Percentiles rank a stretch among this genome's conserved stretches.
Conservation (phyloP, 1,140 invertebrate species). For the Apis mellifera region Amel_HAv3.1 CM009937.2:269501-270000, state of each 20-base stretch:
- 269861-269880: too few species aligned
- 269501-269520: background rate
- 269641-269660: too few species aligned
- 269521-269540: constrained; percentile 17
- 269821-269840: background rate
- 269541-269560: background rate
- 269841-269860: background rate
- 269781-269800: too few species aligned
- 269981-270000: background rate
- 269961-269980: background rate
- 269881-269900: background rate
- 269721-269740: too few species aligned
- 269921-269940: too few species aligned
- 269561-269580: background rate
- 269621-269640: too few species aligned
- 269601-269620: background rate
- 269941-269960: constrained; percentile 1
- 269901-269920: too few species aligned
- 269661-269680: too few species aligned
- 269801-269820: background rate
- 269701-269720: too few species aligned
- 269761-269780: too few species aligned
- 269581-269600: background rate
- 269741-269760: too few species aligned
- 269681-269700: too few species aligned